A percentile compares a stretch with the other conserved stretches of the same genome.
Conservation (phyloP, 2,888 invertebrate genomes). For the Epinotia nisella region DNA sequence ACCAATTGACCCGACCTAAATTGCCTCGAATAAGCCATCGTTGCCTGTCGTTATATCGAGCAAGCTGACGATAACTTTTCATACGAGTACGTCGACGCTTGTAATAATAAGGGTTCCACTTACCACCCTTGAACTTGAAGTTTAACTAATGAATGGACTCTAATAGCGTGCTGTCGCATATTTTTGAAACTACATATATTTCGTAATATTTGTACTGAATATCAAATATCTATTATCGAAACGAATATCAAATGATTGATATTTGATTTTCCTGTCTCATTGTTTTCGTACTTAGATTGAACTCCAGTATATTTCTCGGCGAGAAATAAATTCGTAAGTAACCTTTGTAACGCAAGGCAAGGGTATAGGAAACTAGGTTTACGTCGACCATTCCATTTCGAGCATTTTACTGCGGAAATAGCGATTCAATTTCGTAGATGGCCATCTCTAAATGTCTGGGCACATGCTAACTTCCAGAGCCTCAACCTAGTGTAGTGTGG, state of each 20-base stretch:
- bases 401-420: slow-evolving; percentile 27
- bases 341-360: slow-evolving; percentile 16
- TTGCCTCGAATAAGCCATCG: slow-evolving; percentile 68
- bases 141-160: slow-evolving; percentile 39
- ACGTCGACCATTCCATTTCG: slow-evolving; percentile 20
- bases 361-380: slow-evolving; percentile 25
- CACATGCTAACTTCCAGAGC: slow-evolving; percentile 29
- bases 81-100: slow-evolving; percentile 54
- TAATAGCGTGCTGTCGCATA: slow-evolving; percentile 33
- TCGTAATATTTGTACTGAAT: slow-evolving; percentile 19
- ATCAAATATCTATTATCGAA: slow-evolving; percentile 23
- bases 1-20: slow-evolving; percentile 76
- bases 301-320: neutral
- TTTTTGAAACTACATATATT: slow-evolving; percentile 14
- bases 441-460: slow-evolving; percentile 33
- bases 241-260: neutral
- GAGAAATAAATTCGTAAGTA: slow-evolving; percentile 2
- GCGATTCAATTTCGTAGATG: slow-evolving; percentile 37
- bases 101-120: slow-evolving; percentile 58
- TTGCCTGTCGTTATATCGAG: slow-evolving; percentile 65
- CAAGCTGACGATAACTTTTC: slow-evolving; percentile 64
- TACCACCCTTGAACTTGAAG: slow-evolving; percentile 57
- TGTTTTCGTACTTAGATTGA: slow-evolving; percentile 1
- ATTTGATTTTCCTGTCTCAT: slow-evolving; percentile 13
- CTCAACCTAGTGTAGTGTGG: slow-evolving; percentile 1